Base-by-base conservation (phyloP, 2,888 invertebrate genomes). In the Lagria hirta region DNA sequence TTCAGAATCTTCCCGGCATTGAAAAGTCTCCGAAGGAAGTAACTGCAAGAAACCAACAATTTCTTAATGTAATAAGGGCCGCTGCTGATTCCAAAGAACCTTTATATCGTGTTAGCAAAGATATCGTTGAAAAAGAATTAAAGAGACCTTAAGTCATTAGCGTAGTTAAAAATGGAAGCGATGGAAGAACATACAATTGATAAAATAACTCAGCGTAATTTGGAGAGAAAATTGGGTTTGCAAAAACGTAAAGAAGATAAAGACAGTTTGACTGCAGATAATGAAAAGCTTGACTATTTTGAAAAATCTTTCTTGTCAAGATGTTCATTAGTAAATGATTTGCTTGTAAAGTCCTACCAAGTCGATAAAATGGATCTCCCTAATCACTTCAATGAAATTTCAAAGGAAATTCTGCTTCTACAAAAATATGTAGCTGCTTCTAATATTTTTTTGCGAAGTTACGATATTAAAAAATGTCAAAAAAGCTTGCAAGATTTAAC, bases 401-500 rank as follows among this genome's bases (percentile, higher is more conserved):
- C 82, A 41, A 76, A 81, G 55, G 83, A 88, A 61, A 79, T 90
- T 13, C 81, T 84, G 58, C 80, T 82, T 48, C 69, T 91, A 45
- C 88, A 89, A 63, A 85, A 86, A 64, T 84, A 86, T 71, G 77
- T 91, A 13, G 83, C 88, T 1, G 82, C 84, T 46, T 89, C 89
- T 7, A 84, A 86, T 23, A 79, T 88, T 62, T 90, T 89, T 68
- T 72, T 92, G 2, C 83, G 88, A 42, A 84, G 85, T 36, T 92
- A 87, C 55, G 88, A 88, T 58, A 81, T 91, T 65, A 79, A 88
- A 64, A 83, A 83, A 61, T 88, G 84, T 61, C 84, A 89, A 60
- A 82, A 84, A 55, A 78, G 78, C 12, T 74, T 89, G 2, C 85
- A 88, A 62, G 78, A 82, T 41, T 66, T 92, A 21, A 83, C 84